Percentiles rank a stretch among this genome's conserved stretches.
Conservation (phyloP, 1,140 invertebrate species). For the Temnothorax nylanderi region DNA sequence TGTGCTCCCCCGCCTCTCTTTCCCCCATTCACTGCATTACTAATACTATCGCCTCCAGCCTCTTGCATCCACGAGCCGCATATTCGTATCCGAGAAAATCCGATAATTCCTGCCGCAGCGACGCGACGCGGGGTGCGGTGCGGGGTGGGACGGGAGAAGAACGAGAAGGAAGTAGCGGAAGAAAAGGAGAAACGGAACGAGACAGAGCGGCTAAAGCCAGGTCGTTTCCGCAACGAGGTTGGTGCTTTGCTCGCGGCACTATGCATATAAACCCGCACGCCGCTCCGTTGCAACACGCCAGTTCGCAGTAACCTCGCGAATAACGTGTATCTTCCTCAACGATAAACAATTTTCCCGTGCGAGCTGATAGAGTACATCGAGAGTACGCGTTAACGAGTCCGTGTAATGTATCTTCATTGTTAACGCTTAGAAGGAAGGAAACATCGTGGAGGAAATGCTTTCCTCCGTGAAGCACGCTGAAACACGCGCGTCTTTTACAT, state of each 20-base stretch:
- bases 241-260: slow-evolving; percentile 63
- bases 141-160: slow-evolving; percentile 5
- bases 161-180: slow-evolving; percentile 22
- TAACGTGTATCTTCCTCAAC: slow-evolving; percentile 38
- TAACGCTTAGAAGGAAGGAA: slow-evolving; percentile 31
- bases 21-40: slow-evolving; percentile 40
- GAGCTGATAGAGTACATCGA: slow-evolving; percentile 43
- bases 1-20: background rate
- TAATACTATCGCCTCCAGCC: slow-evolving; percentile 49
- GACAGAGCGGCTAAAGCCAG: slow-evolving; percentile 56
- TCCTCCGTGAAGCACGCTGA: background rate
- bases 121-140: slow-evolving; percentile 8
- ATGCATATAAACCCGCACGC: slow-evolving; percentile 47
- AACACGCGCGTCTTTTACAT: slow-evolving; percentile 18
- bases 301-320: slow-evolving; percentile 46
- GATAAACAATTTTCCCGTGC: slow-evolving; percentile 52
- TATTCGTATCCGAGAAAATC: slow-evolving; percentile 69
- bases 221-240: slow-evolving; percentile 67
- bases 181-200: slow-evolving; percentile 59
- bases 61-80: slow-evolving; percentile 53
- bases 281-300: slow-evolving; percentile 23
- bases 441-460: slow-evolving; percentile 19
- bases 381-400: slow-evolving; percentile 39
- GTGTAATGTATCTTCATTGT: slow-evolving; percentile 49
- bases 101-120: slow-evolving; percentile 69